phyloP scores from a whole-genome alignment of 53 echinoderm and acorn worm genomes.

The Patiria pectinifera region DNA sequence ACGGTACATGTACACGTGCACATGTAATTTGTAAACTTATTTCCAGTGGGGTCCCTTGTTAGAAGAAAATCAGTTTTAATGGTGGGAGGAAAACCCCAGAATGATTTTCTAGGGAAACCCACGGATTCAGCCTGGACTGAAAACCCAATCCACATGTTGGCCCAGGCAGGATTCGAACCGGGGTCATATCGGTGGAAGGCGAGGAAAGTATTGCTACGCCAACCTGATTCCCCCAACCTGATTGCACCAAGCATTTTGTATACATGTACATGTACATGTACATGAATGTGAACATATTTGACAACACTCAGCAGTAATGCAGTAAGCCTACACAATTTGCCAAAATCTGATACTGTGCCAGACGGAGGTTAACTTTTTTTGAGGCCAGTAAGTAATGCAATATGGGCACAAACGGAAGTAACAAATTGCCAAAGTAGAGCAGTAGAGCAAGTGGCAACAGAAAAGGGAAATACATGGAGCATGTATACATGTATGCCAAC shows the following conservation, averaged over 20 bases:
- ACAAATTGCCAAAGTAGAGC: not conserved
- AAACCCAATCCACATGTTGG: too few species aligned
- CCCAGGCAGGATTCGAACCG: too few species aligned
- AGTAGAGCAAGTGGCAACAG: not conserved
- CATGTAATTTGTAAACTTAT: too few species aligned
- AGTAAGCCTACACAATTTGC: not conserved
- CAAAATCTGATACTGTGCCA: not conserved
- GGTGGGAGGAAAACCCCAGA: too few species aligned
- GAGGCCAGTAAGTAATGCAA: not conserved
- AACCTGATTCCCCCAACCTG: too few species aligned
- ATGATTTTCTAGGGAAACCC: too few species aligned
- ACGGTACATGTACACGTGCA: too few species aligned
- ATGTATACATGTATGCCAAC: not conserved
- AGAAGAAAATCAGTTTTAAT: too few species aligned
- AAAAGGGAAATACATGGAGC: not conserved
- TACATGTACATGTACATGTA: conserved; percentile 7
- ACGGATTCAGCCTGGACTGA: too few species aligned
- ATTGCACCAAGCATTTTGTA: not conserved
- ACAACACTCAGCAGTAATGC: not conserved
- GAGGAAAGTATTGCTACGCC: too few species aligned
- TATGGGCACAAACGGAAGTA: not conserved
- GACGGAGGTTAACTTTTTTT: not conserved
- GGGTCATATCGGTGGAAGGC: too few species aligned
- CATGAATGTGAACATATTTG: not conserved
- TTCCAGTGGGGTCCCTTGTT: too few species aligned